Evolutionary conservation across 2,113 vertebrate species (phyloP), one percentile per base, ranked within the genome.

Genomic region (Ctenodactylus gundi): DNA sequence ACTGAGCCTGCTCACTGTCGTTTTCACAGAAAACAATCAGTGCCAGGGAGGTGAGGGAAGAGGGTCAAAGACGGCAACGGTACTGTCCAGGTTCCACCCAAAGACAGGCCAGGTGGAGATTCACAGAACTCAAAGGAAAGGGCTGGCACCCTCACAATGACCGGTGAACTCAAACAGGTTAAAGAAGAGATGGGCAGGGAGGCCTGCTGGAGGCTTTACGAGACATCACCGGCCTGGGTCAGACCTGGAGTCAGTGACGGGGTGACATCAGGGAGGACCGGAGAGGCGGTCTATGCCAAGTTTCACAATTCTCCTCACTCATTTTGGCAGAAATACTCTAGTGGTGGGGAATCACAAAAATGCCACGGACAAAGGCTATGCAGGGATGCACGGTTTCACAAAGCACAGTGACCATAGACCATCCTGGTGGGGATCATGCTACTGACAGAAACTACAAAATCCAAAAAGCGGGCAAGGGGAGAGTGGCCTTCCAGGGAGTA

Each of bases 11-110:
- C 77, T 85, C 92, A 96, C 85, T 77, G 88, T 39, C 0, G 93
- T 97, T 97, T 97, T 97, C 96, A 97, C 92, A 97, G 96, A 97
- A 97, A 97, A 97, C 96, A 93, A 81, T 81, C 81, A 95, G 81
- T 49, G 70, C 80, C 89, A 93, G 65, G 67, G 67, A 65, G 25
- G 78, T 21, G 44, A 73, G 92, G 70, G 13, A 73, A 70, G 81
- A 88, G 70, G 86, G 60, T 21, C 44, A 62, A 58, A 34, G 41
- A 91, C 62, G 36, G 62, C 0, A 0, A 72, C 55, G 90, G 84
- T 84, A 64, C 91, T 76, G 84, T 91, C 55, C 87, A 76, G 75
- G 31, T 62, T 92, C 95, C 68, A 90, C 88, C 76, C 44, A 25
- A 29, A 51, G 41, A 75, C 4, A 53, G 90, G 65, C 81, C 39